Percentiles rank a stretch among this genome's conserved stretches.
Evolutionary conservation across 1,140 invertebrate species (phyloP).

Genomic region (Alviniconcha marisindica): DNA sequence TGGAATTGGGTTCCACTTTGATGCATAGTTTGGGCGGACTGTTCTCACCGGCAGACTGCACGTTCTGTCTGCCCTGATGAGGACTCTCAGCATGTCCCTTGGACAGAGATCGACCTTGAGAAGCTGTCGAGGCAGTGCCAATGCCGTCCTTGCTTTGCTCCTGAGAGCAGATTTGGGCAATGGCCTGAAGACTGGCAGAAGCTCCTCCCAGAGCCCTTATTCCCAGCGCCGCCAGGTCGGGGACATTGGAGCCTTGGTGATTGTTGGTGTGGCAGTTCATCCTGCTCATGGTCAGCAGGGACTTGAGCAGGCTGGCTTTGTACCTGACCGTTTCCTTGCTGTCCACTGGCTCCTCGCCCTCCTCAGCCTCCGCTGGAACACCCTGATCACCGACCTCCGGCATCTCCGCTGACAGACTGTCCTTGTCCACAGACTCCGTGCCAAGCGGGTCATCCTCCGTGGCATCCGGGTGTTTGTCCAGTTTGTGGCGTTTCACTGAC

Average conservation of each 20-base stretch:
- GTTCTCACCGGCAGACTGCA: not conserved
- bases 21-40: not conserved
- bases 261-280: not conserved
- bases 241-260: not conserved
- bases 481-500: constrained; percentile 12
- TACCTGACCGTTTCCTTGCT: not conserved
- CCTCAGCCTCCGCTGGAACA: not conserved
- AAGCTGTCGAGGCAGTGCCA: not conserved
- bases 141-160: not conserved
- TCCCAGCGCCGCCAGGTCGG: not conserved
- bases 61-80: not conserved
- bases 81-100: not conserved
- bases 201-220: not conserved
- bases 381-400: not conserved
- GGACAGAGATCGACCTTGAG: too few species aligned
- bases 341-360: not conserved
- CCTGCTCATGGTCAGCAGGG: not conserved
- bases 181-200: constrained; percentile 15
- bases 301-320: not conserved
- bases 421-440: not conserved
- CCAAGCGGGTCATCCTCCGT: not conserved
- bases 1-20: not conserved
- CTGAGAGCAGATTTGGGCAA: not conserved
- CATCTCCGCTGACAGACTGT: not conserved
- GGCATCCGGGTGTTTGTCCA: not conserved